phyloP scores from a whole-genome alignment of 2,797 vertebrate genomes.

The Spizella passerina region DNA sequence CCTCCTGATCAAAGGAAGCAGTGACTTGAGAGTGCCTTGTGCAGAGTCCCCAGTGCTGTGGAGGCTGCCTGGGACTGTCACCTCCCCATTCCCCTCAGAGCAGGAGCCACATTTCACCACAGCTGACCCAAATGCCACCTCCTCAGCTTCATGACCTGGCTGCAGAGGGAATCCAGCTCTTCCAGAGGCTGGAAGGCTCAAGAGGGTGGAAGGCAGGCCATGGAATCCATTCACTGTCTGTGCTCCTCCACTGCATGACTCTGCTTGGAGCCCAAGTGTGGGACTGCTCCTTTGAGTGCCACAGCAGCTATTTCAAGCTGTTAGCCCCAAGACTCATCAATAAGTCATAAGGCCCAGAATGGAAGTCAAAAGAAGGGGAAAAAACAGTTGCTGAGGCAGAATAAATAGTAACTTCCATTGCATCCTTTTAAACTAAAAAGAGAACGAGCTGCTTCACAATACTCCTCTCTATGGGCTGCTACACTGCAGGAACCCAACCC shows the following conservation, averaged over 20 bases:
- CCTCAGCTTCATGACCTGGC: neutral
- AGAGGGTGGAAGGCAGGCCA: neutral
- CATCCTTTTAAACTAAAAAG: conserved; percentile 7
- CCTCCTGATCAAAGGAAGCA: conserved; percentile 26
- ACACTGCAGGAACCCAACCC: neutral
- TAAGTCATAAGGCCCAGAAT: conserved; percentile 63
- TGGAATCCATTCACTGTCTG: neutral
- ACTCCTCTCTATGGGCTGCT: neutral
- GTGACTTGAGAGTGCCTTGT: neutral
- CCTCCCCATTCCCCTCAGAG: neutral
- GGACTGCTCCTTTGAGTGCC: conserved; percentile 46
- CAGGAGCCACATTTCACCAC: neutral
- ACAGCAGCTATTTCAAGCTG: conserved; percentile 40
- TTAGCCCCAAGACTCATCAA: conserved; percentile 65
- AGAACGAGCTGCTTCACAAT: conserved; percentile 12
- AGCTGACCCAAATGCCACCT: neutral
- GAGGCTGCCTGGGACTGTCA: neutral
- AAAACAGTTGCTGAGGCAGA: conserved; percentile 53
- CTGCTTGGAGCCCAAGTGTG: neutral
- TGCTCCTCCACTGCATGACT: neutral
- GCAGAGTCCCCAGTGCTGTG: neutral
- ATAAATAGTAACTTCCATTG: conserved; percentile 52
- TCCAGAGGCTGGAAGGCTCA: neutral
- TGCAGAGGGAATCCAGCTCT: neutral
- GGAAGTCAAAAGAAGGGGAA: conserved; percentile 44